Conservation (phyloP, 2,113 vertebrate species). For the Phylloscopus trochiloides region DNA sequence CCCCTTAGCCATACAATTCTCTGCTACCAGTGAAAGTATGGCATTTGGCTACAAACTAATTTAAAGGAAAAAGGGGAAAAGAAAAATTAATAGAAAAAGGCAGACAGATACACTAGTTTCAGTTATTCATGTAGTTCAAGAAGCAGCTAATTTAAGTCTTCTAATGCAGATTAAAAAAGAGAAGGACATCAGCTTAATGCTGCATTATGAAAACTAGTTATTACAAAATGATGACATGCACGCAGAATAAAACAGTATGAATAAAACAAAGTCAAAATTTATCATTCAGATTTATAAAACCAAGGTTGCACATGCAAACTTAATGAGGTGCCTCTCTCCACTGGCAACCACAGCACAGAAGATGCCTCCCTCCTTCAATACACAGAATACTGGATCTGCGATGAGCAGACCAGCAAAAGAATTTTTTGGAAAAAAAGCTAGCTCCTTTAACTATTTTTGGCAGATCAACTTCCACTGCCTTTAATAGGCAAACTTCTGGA, state of each 20-base stretch:
- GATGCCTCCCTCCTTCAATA: neutral
- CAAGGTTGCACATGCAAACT: neutral
- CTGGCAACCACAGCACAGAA: neutral
- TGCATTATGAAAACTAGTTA: neutral
- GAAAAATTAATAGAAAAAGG: neutral
- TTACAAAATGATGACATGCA: neutral
- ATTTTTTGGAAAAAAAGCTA: neutral
- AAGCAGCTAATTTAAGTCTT: neutral
- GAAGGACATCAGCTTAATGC: neutral
- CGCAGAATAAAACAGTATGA: neutral
- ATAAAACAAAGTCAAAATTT: neutral
- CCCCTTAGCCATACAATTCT: neutral
- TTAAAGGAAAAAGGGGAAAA: neutral
- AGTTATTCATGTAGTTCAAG: neutral
- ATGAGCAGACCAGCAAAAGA: neutral
- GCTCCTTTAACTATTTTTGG: neutral
- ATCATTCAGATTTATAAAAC: neutral
- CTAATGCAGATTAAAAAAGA: neutral
- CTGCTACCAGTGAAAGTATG: neutral
- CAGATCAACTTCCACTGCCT: neutral
- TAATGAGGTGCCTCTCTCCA: neutral
- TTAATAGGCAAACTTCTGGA: neutral
- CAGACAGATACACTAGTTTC: neutral
- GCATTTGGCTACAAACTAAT: neutral
- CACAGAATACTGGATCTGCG: neutral